Evolutionary conservation across 1,140 invertebrate species (phyloP), one percentile per base, ranked within the genome.

Genomic region (Cheumatopsyche charites): DNA sequence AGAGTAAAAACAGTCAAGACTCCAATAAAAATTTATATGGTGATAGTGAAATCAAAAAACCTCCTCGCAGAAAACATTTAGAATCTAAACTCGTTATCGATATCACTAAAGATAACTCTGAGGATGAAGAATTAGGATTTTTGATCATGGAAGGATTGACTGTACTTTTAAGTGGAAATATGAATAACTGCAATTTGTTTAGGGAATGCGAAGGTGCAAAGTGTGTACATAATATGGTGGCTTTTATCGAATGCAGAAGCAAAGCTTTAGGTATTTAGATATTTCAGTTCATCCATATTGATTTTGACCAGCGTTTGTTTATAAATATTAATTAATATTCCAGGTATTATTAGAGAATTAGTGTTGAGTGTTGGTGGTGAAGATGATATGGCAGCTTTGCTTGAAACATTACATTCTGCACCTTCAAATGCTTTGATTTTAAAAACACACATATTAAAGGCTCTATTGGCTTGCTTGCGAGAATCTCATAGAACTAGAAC

Each of bases 401-500:
- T 98, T 2, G 93, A 93, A 45, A 90, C 96, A 13, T 92, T 98
- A 88, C 95, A 98, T 83, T 91, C 93, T 9, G 91, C 94, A 15
- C 88, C 92, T 47, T 85, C 91, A 15, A 88, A 89, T 71, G 90
- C 91, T 52, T 84, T 96, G 25, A 86, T 90, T 71, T 87, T 98
- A 6, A 98, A 97, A 84, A 91, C 92, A 61, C 92, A 96, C 78
- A 95, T 98, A 80, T 83, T 98, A 15, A 95, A 95, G 83, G 93
- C 93, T 62, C 84, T 98, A 62, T 82, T 97, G 47, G 88, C 90
- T 68, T 97, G 96, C 78, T 85, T 99, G 43, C 88, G 94, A 75
- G 97, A 98, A 78, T 97, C 95, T 71, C 98, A 99, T 83, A 88
- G 96, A 73, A 96, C 95, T 5, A 88, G 98, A 76, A 97, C 95